Evolutionary conservation across 1,140 invertebrate genomes (phyloP), one percentile per base, ranked within the genome.

Genomic region (Rhizoglyphus robini): DNA sequence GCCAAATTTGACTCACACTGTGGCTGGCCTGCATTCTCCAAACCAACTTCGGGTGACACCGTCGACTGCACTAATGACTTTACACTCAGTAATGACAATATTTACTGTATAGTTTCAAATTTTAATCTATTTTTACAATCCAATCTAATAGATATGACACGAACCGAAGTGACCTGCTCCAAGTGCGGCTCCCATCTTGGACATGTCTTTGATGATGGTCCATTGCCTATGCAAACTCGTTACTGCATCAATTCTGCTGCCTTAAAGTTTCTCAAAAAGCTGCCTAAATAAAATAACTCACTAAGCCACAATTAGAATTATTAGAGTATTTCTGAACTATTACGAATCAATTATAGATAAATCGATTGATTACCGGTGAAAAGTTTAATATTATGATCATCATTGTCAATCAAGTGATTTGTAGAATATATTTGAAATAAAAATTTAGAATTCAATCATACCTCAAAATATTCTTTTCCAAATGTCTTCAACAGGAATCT

Each of bases 81-180:
- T 8, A 57, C 31, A 18, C 48, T 27, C 23, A 64, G 65, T 65
- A 34, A 49, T n/a, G n/a, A n/a, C n/a, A n/a, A 34, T 34, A 4
- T 65, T 64, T 18, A 36, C 29, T 38, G 25, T 23, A 3, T 32
- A 15, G 3, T n/a, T 36, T 65, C 2, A 29, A 54, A 3, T 15
- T 27, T 27, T 27, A 65, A 59, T 18, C 63, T 20, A 3, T 23
- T 23, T 86, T 85, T 93, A 82, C 84, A 92, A 83, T 86, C 87
- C 91, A 81, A 84, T 85, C 82, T 87, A 89, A 81, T 29, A 60
- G 58, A 63, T 51, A 57, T 49, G 48, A 58, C 68, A 15, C 70
- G 65, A 64, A 58, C 38, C 34, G 60, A 59, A 34, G 60, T 36
- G 30, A 58, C 49, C 41, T 67, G 63, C 36, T 60, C 51, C 15